Evolutionary conservation across 2,113 vertebrate genomes (phyloP).

Genomic region (Pseudopipra pipra): DNA sequence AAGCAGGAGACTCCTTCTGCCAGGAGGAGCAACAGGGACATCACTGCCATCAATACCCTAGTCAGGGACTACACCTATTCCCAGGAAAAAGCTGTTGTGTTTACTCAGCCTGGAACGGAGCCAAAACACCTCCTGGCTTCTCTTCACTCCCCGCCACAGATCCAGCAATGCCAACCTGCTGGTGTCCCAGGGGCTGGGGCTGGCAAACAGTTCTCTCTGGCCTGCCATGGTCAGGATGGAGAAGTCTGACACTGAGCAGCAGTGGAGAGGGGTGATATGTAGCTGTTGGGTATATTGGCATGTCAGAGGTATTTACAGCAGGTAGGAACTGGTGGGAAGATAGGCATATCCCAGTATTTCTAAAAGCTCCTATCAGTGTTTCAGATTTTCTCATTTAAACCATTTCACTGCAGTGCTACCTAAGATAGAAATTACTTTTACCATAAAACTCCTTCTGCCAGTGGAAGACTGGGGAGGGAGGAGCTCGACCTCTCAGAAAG

Average conservation of each 20-base stretch:
- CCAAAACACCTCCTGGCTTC: background rate
- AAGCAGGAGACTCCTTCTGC: background rate
- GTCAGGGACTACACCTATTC: background rate
- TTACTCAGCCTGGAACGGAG: background rate
- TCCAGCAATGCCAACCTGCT: background rate
- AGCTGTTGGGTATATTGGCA: background rate
- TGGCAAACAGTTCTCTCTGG: background rate
- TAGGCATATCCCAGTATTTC: background rate
- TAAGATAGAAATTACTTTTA: background rate
- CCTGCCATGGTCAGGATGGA: background rate
- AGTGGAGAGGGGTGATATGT: background rate
- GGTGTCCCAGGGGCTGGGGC: background rate
- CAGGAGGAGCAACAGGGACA: background rate
- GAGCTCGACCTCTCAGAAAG: background rate
- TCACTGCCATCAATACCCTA: fast-evolving
- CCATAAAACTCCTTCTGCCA: background rate
- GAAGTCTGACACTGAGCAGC: background rate
- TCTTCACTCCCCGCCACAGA: background rate
- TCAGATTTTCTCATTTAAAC: background rate
- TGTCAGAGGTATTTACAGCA: background rate
- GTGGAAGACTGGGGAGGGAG: background rate
- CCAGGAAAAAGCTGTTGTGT: background rate
- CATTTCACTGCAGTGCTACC: background rate
- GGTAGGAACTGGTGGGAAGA: background rate
- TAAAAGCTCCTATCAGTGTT: background rate